Percentiles rank a stretch among this genome's conserved stretches.
phyloP scores from a whole-genome alignment of 2,113 vertebrate genomes.

The Podocnemis expansa region DNA sequence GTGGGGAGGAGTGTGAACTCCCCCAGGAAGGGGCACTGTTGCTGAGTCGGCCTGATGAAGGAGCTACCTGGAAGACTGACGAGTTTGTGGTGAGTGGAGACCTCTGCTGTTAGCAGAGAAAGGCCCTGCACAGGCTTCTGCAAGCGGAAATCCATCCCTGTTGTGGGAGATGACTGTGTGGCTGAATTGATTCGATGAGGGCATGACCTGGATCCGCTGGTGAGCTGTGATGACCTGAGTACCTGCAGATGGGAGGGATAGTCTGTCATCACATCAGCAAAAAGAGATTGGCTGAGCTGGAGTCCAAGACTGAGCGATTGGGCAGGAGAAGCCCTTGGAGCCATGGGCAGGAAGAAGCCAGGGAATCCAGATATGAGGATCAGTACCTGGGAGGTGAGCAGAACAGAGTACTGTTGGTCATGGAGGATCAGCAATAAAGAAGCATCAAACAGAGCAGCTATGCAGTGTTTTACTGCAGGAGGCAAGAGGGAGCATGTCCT shows the following conservation, averaged over 20 bases:
- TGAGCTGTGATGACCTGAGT: not conserved
- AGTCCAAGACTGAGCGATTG: not conserved
- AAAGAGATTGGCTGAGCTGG: not conserved
- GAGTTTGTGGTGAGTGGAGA: not conserved
- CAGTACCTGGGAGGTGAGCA: not conserved
- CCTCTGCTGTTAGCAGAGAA: not conserved
- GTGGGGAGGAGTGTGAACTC: not conserved
- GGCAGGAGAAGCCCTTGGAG: not conserved
- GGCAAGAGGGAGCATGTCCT: not conserved
- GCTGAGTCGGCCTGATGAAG: not conserved
- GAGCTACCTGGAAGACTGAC: not conserved
- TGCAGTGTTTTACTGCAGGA: not conserved
- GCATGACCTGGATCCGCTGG: rapidly evolving
- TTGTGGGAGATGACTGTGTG: not conserved
- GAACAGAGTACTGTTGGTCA: not conserved
- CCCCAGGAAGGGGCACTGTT: not conserved
- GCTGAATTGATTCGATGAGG: not conserved
- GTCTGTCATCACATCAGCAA: not conserved
- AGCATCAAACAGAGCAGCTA: not conserved
- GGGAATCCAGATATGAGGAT: not conserved
- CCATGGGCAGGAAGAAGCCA: not conserved
- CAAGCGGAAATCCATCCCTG: rapidly evolving
- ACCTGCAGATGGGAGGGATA: not conserved
- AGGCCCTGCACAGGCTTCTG: not conserved
- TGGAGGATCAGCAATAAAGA: not conserved